A percentile compares a stretch with the other conserved stretches of the same genome.
These are phyloP conservation scores for Caenorhabditis uteleia DNA, from an alignment of 2,888 invertebrate species.

Conservation along the genomic window DNA sequence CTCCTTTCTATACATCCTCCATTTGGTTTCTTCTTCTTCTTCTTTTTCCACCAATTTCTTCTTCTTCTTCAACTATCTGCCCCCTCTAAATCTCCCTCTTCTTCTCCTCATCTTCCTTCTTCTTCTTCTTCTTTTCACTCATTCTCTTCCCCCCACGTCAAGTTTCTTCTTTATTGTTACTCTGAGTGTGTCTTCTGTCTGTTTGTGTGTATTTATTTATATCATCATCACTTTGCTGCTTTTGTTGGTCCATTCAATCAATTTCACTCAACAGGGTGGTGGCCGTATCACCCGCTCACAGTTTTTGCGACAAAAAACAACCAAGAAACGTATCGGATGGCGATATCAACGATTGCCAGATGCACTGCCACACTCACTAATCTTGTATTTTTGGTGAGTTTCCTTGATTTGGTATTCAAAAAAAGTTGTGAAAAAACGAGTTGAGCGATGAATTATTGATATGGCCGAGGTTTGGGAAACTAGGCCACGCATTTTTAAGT, in stretches of 20 bases:
- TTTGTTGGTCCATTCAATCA: too few relatives aligned
- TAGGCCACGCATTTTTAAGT: too few relatives aligned
- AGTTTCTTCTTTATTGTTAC: neutral
- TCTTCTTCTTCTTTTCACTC: neutral
- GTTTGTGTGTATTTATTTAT: neutral
- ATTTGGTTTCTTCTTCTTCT: too few relatives aligned
- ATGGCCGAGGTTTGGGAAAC: too few relatives aligned
- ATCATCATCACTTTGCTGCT: neutral
- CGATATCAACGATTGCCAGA: conserved; percentile 23
- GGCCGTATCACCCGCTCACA: too few relatives aligned
- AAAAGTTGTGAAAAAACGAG: too few relatives aligned
- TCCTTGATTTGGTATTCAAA: too few relatives aligned
- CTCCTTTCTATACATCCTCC: too few relatives aligned
- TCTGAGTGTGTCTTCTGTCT: too few relatives aligned
- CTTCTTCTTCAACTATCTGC: conserved; percentile 15
- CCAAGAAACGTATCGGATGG: conserved; percentile 34
- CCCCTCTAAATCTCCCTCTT: conserved; percentile 16
- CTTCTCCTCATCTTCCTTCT: conserved; percentile 6
- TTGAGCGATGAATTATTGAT: too few relatives aligned
- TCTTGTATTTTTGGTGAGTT: conserved; percentile 22
- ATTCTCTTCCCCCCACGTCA: neutral
- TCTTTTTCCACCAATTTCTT: too few relatives aligned
- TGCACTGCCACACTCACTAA: conserved; percentile 29
- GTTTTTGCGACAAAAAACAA: neutral
- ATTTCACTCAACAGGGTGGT: too few relatives aligned